Conservation (phyloP, 1,140 invertebrate species). For the Chrysomallon squamiferum region DNA sequence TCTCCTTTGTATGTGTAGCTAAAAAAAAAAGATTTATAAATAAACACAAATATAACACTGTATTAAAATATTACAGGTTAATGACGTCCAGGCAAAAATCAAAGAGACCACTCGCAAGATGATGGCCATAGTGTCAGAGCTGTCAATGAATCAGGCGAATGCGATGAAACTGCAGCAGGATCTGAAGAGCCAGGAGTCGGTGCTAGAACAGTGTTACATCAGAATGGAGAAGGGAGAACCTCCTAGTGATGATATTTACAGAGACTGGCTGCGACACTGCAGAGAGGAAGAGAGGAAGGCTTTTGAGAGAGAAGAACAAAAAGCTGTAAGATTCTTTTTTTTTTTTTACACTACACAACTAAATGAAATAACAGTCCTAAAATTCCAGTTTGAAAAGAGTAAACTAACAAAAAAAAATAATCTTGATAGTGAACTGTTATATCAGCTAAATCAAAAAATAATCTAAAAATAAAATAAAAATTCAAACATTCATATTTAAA, state of each 20-base stretch:
- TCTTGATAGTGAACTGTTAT: too few species aligned
- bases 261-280: constrained; percentile 50
- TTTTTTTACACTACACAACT: background rate
- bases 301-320: constrained; percentile 42
- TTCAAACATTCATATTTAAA: too few species aligned
- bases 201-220: constrained; percentile 60
- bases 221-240: constrained; percentile 62
- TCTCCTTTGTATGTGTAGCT: too few species aligned
- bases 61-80: constrained; percentile 45
- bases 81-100: constrained; percentile 58
- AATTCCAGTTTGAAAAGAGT: too few species aligned
- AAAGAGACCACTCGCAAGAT: constrained; percentile 61
- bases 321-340: constrained; percentile 40
- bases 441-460: too few species aligned
- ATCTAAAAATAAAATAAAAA: too few species aligned
- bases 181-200: constrained; percentile 54
- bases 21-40: too few species aligned
- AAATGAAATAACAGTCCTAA: too few species aligned
- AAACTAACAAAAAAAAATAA: too few species aligned
- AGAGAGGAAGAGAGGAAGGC: constrained; percentile 41
- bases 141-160: constrained; percentile 63
- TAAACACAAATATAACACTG: too few species aligned
- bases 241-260: constrained; percentile 53
- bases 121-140: constrained; percentile 63
- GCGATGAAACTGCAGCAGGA: constrained; percentile 59